These are phyloP conservation scores for Lamellibrachia luymesi DNA, from an alignment of 1,140 invertebrate genomes.

Conservation along the genomic window DNA sequence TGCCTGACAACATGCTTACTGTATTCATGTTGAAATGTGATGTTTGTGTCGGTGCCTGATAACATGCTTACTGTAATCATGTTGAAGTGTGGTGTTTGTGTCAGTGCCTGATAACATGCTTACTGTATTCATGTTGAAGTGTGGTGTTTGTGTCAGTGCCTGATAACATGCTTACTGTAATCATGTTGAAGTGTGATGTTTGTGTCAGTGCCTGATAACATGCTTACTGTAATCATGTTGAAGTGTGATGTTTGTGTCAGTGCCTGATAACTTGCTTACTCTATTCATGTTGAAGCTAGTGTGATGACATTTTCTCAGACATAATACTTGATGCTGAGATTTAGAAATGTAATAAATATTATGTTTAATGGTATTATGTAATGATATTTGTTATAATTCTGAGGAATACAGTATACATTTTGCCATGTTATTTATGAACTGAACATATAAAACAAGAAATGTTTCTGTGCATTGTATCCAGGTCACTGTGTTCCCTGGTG, in stretches of 20 bases:
- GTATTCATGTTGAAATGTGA: background rate
- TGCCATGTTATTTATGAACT: too few relatives aligned
- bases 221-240: too few relatives aligned
- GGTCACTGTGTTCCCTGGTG: constrained; percentile 86
- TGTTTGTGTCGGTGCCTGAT: background rate
- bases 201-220: background rate
- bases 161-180: too few relatives aligned
- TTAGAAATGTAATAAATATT: too few relatives aligned
- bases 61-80: too few relatives aligned
- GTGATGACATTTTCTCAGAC: background rate
- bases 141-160: background rate
- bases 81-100: background rate
- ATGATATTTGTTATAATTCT: too few relatives aligned
- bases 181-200: background rate
- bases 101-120: too few relatives aligned
- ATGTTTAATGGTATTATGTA: too few relatives aligned
- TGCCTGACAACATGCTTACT: too few relatives aligned
- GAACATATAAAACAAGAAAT: background rate
- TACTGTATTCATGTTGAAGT: background rate
- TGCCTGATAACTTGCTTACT: too few relatives aligned
- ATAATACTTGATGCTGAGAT: too few relatives aligned
- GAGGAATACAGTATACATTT: too few relatives aligned
- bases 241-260: background rate
- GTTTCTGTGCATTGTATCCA: constrained; percentile 37
- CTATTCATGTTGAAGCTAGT: background rate